Evolutionary conservation across 2,113 vertebrate species (phyloP).

Genomic region (Sinocyclocheilus rhinocerous): DNA sequence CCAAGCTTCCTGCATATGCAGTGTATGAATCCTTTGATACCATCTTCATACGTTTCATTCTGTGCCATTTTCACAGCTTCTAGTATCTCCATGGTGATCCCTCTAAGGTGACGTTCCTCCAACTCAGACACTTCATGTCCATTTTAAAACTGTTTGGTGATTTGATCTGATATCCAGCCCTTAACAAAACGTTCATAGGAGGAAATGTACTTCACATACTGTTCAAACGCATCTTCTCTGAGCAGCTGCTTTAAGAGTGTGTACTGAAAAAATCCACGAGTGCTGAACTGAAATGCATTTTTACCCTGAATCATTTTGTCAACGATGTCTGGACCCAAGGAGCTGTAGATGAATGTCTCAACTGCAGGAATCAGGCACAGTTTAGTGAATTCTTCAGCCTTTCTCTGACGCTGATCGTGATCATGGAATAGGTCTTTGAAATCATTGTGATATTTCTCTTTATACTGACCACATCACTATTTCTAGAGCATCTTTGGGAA

Average conservation of each 20-base stretch:
- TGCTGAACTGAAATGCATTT: slow-evolving; percentile 54
- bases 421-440: slow-evolving; percentile 67
- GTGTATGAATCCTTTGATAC: slow-evolving; percentile 57
- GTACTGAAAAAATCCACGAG: slow-evolving; percentile 58
- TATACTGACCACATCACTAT: slow-evolving; percentile 45
- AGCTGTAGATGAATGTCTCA: slow-evolving; percentile 47
- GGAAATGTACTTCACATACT: neutral
- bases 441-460: slow-evolving; percentile 25
- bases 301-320: slow-evolving; percentile 56
- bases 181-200: slow-evolving; percentile 59
- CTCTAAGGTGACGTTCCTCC: slow-evolving; percentile 43
- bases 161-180: slow-evolving; percentile 45
- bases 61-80: slow-evolving; percentile 51
- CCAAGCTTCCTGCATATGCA: slow-evolving; percentile 59
- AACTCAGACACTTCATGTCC: neutral
- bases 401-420: slow-evolving; percentile 68
- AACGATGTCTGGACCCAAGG: slow-evolving; percentile 62
- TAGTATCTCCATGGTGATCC: slow-evolving; percentile 48
- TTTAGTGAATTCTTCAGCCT: slow-evolving; percentile 65
- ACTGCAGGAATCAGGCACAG: slow-evolving; percentile 62
- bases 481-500: too few relatives aligned
- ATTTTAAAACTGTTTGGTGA: slow-evolving; percentile 39
- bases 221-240: neutral
- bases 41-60: neutral
- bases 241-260: slow-evolving; percentile 62